These are phyloP conservation scores for Propithecus coquereli DNA, from an alignment of 2,113 vertebrate species.

Conservation along the genomic window DNA sequence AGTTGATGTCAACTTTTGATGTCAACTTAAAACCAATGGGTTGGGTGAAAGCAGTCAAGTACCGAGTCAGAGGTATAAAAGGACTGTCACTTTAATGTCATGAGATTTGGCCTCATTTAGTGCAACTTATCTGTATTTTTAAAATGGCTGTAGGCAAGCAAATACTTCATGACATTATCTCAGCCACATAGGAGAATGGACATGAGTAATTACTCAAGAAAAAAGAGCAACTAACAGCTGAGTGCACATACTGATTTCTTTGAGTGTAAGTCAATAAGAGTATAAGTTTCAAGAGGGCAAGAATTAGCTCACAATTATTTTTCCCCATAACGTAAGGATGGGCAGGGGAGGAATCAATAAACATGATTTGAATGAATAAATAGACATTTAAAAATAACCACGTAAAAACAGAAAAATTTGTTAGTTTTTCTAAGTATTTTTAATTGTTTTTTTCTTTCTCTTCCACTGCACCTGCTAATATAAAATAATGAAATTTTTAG, in stretches of 20 bases:
- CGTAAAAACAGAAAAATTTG: neutral
- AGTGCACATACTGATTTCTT: neutral
- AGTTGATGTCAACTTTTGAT: neutral
- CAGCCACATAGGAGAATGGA: neutral
- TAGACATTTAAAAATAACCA: neutral
- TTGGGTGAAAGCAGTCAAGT: neutral
- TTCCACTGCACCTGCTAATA: neutral
- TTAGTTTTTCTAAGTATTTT: neutral
- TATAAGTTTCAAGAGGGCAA: neutral
- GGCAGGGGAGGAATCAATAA: neutral
- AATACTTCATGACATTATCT: neutral
- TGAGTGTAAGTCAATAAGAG: neutral
- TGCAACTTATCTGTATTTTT: neutral
- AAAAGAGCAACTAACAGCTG: neutral
- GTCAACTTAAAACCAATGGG: neutral
- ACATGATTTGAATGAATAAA: neutral
- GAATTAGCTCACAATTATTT: neutral
- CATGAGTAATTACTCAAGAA: neutral
- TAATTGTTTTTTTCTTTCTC: neutral
- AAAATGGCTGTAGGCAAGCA: neutral
- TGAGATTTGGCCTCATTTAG: neutral
- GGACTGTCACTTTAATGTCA: neutral
- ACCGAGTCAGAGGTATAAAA: neutral
- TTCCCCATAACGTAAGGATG: neutral
- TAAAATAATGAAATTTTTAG: neutral